phyloP scores from a whole-genome alignment of 2,888 invertebrate genomes.

The Drosophila birchii region DNA sequence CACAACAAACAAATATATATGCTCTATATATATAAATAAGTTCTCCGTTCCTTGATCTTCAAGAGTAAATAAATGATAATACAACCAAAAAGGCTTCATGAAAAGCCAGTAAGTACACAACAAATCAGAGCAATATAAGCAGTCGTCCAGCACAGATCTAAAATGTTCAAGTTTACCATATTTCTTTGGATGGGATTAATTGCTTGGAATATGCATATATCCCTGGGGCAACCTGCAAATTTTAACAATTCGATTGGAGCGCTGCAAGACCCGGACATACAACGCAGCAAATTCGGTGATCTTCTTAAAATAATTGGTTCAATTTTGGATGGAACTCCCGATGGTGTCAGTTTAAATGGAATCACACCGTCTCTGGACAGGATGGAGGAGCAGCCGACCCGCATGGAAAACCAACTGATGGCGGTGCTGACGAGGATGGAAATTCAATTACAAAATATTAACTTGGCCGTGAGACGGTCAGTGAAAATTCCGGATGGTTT shows the following conservation, averaged over 20 bases:
- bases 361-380: neutral
- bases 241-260: neutral
- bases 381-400: neutral
- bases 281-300: neutral
- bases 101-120: neutral
- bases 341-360: neutral
- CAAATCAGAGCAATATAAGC: neutral
- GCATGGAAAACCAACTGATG: neutral
- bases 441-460: neutral
- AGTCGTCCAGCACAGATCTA: neutral
- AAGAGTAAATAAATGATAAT: neutral
- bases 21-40: neutral
- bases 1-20: no score
- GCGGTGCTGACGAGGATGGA: neutral
- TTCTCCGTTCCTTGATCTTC: neutral
- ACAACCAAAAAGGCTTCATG: neutral
- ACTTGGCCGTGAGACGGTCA: neutral
- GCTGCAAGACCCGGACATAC: neutral
- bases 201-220: neutral
- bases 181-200: neutral
- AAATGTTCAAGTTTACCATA: neutral
- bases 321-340: neutral
- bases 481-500: neutral
- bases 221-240: neutral
- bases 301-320: neutral